Evolutionary conservation across 2,888 invertebrate genomes (phyloP).

Genomic region (Thecophora atra): DNA sequence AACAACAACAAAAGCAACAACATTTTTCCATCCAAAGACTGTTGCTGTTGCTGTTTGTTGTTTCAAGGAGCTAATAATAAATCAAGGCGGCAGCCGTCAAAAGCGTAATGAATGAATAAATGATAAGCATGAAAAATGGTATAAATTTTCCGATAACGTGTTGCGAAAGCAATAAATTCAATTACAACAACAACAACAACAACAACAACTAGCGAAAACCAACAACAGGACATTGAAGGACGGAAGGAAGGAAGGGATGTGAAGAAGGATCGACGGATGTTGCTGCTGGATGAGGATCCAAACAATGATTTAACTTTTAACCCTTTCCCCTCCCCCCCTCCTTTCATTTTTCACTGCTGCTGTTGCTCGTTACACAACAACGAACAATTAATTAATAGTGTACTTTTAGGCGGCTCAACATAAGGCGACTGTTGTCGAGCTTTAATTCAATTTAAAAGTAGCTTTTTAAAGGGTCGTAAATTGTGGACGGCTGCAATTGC

Average conservation of each 20-base stretch:
- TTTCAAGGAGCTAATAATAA: conserved; percentile 46
- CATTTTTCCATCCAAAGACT: neutral
- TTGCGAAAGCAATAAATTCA: conserved; percentile 35
- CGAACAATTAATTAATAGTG: conserved; percentile 28
- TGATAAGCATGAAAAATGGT: conserved; percentile 47
- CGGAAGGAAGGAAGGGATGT: neutral
- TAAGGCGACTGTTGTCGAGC: conserved; percentile 46
- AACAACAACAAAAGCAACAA: conserved; percentile 10
- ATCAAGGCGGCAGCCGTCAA: conserved; percentile 43
- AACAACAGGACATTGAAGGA: neutral
- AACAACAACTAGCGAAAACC: conserved; percentile 12
- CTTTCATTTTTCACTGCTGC: too few species aligned
- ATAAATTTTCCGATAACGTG: conserved; percentile 33
- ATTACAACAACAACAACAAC: conserved; percentile 21
- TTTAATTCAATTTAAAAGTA: conserved; percentile 60
- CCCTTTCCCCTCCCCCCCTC: too few species aligned
- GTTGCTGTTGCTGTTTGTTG: neutral
- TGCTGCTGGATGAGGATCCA: too few species aligned
- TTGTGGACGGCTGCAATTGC: conserved; percentile 43
- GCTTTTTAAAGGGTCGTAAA: conserved; percentile 61
- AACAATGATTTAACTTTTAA: too few species aligned
- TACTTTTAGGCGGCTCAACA: conserved; percentile 25
- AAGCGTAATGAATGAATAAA: conserved; percentile 51
- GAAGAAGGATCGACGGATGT: neutral
- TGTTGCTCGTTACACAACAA: neutral